Base-by-base conservation (phyloP, 1,140 invertebrate genomes). In the Hypsibius dujardini region DNA sequence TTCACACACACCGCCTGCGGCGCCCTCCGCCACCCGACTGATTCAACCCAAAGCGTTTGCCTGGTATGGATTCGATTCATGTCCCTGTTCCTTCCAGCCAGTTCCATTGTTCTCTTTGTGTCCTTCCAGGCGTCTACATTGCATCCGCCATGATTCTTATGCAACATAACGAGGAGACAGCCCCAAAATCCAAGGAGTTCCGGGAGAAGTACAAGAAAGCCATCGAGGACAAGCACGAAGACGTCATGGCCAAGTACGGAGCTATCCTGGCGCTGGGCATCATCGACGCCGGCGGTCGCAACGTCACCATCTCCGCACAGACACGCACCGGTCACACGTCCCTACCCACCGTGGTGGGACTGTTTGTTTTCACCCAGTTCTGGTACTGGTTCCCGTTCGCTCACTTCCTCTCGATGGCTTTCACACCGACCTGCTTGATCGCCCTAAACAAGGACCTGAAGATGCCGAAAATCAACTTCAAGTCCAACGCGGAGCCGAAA, bases 361-460 rank as follows among this genome's bases (percentile, higher is more conserved):
- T 95, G 79, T 79, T 98, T 59, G 89, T 98, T 0, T 99, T 99
- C 79, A 94, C 92, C 0, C 95, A 99, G 78, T 97, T 97, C 79
- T 99, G 96, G 96, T 99, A 97, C 79, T 99, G 96, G 96, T 98
- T 96, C 84, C 95, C 96, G 0, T 81, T 98, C 69, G 87, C 92
- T 0, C 92, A 98, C 78, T 98, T 95, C 75, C 80, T 98, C 59
- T 92, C 92, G 1, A 81, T 99, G 70, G 90, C 95, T 0, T 98
- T 98, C 77, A 92, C 91, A 0, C 95, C 96, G 1, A 97, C 95
- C 0, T 94, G 90, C 77, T 77, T 99, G 1, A 95, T 99, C 77
- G 92, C 87, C 7, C 84, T 99, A 1, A 99, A 98, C 79, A 86
- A 87, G 0, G 89, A 97, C 77, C 82, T 99, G 0, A 93, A 95